phyloP scores from a whole-genome alignment of 1,140 invertebrate species.

The Agraylea sexmaculata region DNA sequence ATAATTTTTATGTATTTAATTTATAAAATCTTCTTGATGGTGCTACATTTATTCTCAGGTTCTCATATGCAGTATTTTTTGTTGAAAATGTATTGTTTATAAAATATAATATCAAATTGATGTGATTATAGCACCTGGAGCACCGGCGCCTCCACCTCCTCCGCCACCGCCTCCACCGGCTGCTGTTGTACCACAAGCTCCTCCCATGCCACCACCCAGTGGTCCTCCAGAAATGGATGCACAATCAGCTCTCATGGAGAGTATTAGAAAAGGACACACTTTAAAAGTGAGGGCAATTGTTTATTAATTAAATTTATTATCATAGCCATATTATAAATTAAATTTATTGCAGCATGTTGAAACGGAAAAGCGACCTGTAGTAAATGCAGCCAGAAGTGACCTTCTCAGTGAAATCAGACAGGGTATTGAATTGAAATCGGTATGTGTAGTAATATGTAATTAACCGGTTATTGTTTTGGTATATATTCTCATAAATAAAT shows the following conservation, averaged over 20 bases:
- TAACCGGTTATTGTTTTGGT: too few relatives aligned
- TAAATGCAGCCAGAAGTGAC: conserved; percentile 46
- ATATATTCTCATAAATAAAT: too few relatives aligned
- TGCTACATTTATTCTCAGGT: too few relatives aligned
- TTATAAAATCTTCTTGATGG: too few relatives aligned
- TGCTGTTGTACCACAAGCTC: conserved; percentile 12
- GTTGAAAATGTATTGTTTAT: too few relatives aligned
- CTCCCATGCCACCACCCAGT: conserved; percentile 24
- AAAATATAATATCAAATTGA: too few relatives aligned
- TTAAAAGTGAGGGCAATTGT: conserved; percentile 41
- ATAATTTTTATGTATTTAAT: conserved; percentile 13
- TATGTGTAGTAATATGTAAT: too few relatives aligned
- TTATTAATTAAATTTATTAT: neutral
- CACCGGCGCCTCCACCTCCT: conserved; percentile 33
- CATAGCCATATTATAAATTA: neutral
- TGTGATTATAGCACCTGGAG: conserved; percentile 19
- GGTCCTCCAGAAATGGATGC: conserved; percentile 35
- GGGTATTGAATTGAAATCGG: conserved; percentile 63
- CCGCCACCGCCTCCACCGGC: conserved; percentile 29
- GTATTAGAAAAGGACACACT: conserved; percentile 54
- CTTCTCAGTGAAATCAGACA: conserved; percentile 68
- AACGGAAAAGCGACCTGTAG: conserved; percentile 28
- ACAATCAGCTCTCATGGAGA: conserved; percentile 60
- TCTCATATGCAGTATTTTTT: too few relatives aligned
- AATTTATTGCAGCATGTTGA: conserved; percentile 44